Evolutionary conservation across 2,888 invertebrate genomes (phyloP), one percentile per base, ranked within the genome.

Genomic region (Thymelicus lineola): DNA sequence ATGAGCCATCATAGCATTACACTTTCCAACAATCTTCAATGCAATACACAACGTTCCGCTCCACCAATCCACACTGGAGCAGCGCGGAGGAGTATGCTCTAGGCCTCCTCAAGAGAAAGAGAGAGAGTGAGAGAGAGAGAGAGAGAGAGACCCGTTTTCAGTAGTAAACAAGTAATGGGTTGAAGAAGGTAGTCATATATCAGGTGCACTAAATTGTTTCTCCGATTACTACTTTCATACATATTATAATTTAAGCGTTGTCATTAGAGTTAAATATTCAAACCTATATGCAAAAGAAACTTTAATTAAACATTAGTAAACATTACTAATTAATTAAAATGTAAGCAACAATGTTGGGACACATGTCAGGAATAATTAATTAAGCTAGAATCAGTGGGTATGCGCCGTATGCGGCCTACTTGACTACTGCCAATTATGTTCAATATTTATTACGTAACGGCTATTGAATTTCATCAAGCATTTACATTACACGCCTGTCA

Each of bases 301-400:
- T 46, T 36, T 48, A 66, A 59, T 66, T 46, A 53, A 64, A n/a
- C 20, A 65, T 59, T 28, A n/a, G 59, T 38, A 60, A 64, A n/a
- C 20, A 65, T 59, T 28, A n/a, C 50, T 38, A 60, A 60, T 60
- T 60, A 53, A 67, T 67, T 67, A 60, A 60, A 59, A 59, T 42
- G 66, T 60, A 60, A 60, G 66, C 60, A 28, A 48, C 36, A n/a
- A 35, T 10, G 45, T n/a, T 0, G 36, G n/a, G 60, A 60, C 50
- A 38, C 38, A 35, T 53, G 67, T 35, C 55, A 50, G 7, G 60
- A 61, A 61, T 67, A 55, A 53, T 17, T 53, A 53, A 53, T 55
- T 35, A 35, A 55, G 28, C 55, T 14, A 28, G 28, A 35, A 17
- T 55, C 55, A 55, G 53, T 53, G 9, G 17, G 6, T 20, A 53